Evolutionary conservation across 2,113 vertebrate species (phyloP).

Genomic region (Peromyscus californicus): DNA sequence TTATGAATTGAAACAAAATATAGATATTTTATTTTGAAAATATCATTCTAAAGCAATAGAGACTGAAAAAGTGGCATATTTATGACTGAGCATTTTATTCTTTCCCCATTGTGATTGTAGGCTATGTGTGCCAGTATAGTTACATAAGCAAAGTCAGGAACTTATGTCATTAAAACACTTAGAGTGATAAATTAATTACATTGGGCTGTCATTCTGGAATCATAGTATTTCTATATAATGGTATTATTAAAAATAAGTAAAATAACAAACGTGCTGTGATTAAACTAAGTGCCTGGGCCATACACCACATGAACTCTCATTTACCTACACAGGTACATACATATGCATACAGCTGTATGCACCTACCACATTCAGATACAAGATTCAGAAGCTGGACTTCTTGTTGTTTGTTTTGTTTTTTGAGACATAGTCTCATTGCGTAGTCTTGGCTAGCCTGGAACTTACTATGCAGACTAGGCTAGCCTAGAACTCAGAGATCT

Average conservation of each 20-base stretch:
- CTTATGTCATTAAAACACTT: not conserved
- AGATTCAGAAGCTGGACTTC: not conserved
- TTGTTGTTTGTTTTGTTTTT: not conserved
- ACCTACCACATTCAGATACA: not conserved
- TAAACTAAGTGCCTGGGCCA: not conserved
- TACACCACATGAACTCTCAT: not conserved
- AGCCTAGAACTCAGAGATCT: not conserved
- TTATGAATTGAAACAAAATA: not conserved
- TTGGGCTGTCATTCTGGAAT: not conserved
- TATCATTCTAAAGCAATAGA: not conserved
- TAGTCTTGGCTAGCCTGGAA: not conserved
- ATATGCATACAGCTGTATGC: rapidly evolving
- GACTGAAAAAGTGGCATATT: not conserved
- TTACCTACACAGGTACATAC: not conserved
- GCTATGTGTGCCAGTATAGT: too few species aligned
- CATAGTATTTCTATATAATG: not conserved
- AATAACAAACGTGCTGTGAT: not conserved
- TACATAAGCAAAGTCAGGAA: not conserved
- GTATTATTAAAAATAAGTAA: constrained; percentile 20
- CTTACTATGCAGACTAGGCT: not conserved
- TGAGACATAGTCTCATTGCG: not conserved
- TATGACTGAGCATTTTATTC: not conserved
- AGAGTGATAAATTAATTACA: constrained; percentile 27
- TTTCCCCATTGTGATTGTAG: not conserved
- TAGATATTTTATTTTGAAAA: not conserved